Evolutionary conservation across 2,888 invertebrate genomes (phyloP).

Genomic region (Geophilus truncorum): DNA sequence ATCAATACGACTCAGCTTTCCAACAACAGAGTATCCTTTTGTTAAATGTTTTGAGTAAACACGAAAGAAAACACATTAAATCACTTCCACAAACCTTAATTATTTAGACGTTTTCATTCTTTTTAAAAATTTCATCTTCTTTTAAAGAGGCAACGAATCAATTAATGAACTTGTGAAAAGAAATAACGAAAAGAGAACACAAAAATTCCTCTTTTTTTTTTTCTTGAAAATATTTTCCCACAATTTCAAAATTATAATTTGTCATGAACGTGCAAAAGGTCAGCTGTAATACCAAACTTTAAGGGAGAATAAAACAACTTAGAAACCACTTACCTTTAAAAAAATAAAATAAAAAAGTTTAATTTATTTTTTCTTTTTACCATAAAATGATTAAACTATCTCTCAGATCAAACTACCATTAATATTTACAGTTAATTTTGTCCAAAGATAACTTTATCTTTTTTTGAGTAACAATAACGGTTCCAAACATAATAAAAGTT

Average conservation of each 20-base stretch:
- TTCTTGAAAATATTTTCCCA: background rate
- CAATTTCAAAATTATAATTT: background rate
- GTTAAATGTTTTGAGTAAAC: constrained; percentile 19
- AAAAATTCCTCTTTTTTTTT: background rate
- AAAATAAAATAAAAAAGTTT: background rate
- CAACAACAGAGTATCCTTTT: constrained; percentile 18
- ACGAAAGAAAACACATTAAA: background rate
- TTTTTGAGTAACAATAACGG: constrained; percentile 3
- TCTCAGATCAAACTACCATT: constrained; percentile 3
- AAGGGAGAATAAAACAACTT: background rate
- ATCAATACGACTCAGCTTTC: constrained; percentile 17
- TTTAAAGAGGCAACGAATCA: too few relatives aligned
- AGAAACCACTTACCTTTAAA: background rate
- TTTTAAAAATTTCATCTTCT: too few relatives aligned
- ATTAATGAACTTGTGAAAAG: background rate
- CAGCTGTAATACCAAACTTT: background rate
- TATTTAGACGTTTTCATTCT: too few relatives aligned
- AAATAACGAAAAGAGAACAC: too few relatives aligned
- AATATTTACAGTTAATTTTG: background rate
- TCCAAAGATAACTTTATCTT: background rate
- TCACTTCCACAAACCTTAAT: background rate
- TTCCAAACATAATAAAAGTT: background rate
- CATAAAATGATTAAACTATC: background rate
- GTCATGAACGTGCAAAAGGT: background rate
- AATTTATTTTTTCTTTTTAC: background rate